Evolutionary conservation across 2,797 vertebrate species (phyloP).

Genomic region (Sphenopsis melanotis): DNA sequence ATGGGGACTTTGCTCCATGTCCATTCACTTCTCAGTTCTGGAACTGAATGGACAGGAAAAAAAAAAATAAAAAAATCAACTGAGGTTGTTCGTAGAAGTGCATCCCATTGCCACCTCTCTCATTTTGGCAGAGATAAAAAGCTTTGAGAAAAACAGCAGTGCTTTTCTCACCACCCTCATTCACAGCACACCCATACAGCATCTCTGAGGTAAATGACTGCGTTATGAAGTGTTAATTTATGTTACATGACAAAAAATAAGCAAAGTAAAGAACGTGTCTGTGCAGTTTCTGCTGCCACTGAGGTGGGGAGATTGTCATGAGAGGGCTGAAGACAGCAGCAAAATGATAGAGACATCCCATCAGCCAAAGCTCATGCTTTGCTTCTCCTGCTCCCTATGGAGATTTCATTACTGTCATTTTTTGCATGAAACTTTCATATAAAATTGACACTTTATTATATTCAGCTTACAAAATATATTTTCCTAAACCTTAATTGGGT

Average conservation of each 20-base stretch:
- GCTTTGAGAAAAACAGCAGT: not conserved
- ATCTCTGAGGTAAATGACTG: not conserved
- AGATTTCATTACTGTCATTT: not conserved
- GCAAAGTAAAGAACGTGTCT: not conserved
- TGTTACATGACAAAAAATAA: not conserved
- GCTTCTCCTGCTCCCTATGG: not conserved
- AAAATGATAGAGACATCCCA: not conserved
- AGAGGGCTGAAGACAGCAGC: not conserved
- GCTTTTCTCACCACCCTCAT: not conserved
- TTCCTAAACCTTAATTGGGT: not conserved
- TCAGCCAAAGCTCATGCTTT: not conserved
- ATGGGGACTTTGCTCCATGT: not conserved
- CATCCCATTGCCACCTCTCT: not conserved
- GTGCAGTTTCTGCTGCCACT: not conserved
- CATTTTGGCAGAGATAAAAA: not conserved
- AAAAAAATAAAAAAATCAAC: not conserved
- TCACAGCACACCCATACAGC: not conserved
- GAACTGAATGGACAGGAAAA: not conserved
- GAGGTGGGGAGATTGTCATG: not conserved
- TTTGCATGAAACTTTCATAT: not conserved
- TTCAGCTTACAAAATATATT: not conserved
- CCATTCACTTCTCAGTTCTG: not conserved
- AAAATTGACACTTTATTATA: not conserved
- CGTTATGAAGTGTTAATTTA: not conserved
- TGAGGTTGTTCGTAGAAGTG: not conserved